phyloP scores from a whole-genome alignment of 2,888 invertebrate genomes.

The Entomobrya multifasciata region DNA sequence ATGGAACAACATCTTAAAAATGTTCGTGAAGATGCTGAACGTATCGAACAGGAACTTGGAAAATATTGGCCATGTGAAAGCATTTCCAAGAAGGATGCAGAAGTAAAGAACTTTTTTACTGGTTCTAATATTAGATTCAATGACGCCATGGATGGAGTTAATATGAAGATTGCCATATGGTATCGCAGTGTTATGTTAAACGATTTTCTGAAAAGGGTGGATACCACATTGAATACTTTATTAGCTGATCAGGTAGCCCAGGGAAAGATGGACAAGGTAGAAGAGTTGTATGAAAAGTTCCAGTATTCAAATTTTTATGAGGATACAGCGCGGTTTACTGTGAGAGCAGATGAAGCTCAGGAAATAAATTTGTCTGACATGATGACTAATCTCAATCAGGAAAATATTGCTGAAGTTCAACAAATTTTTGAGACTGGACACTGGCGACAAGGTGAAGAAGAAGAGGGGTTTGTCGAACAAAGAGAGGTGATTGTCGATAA shows the following conservation, averaged over 20 bases:
- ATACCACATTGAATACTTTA: not conserved
- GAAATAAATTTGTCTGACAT: not conserved
- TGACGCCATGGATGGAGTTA: not conserved
- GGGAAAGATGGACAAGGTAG: not conserved
- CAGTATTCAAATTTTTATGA: not conserved
- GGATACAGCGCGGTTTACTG: not conserved
- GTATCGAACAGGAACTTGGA: not conserved
- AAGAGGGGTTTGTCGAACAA: not conserved
- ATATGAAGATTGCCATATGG: not conserved
- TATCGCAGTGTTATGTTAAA: not conserved
- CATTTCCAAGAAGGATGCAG: not conserved
- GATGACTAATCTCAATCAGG: not conserved
- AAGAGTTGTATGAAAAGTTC: not conserved
- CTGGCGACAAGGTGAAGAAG: not conserved
- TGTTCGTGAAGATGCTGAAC: slow-evolving; percentile 12
- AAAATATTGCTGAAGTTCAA: not conserved
- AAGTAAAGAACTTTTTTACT: not conserved
- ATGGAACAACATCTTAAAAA: not conserved
- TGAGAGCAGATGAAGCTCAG: not conserved
- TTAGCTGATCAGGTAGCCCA: not conserved
- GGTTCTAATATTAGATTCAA: not conserved
- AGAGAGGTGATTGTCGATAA: not conserved
- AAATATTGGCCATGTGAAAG: slow-evolving; percentile 24
- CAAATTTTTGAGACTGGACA: slow-evolving; percentile 30
- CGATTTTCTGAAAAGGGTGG: not conserved